Evolutionary conservation across 2,113 vertebrate genomes (phyloP), one percentile per base, ranked within the genome.

Genomic region (Nibea albiflora): DNA sequence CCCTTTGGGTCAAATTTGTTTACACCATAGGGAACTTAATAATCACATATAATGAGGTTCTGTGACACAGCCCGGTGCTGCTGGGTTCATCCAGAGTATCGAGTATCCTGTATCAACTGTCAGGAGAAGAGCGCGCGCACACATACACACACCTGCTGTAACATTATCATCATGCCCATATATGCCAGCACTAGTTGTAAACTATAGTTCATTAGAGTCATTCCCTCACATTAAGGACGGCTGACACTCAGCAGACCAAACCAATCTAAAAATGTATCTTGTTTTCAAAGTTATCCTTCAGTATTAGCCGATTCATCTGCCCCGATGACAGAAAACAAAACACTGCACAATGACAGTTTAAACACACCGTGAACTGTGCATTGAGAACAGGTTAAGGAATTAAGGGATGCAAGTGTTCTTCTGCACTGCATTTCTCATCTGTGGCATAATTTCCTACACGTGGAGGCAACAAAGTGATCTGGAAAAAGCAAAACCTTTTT

Each of bases 101-200:
- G 65, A 0, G 56, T 89, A 74, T 78, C 78, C 68, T 46, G 2
- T 71, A 77, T 84, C 68, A 73, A 42, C 52, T 78, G 24, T 73
- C 61, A 64, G 8, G 53, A 84, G 67, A 57, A 19, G 2, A 72
- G 24, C 26, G 31, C 28, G 28, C 31, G 31, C 58, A 28, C 20
- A 42, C 78, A 50, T 68, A 84, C 71, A 72, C 49, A 72, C 31
- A 81, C 5, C 58, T 77, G 64, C 72, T 58, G 46, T 64, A 81
- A 80, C 31, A 78, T 47, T 47, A 10, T 2, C 42, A 17, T 17
- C 22, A 11, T 68, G 52, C 61, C 47, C 49, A 67, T 39, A 77
- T 78, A 60, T 62, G 56, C 39, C 71, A 68, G 46, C 75, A n/a
- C n/a, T 16, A 31, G 39, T 11, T 16, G 4, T 31, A n/a, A 46